Conservation (phyloP, 2,797 vertebrate species). For the Neoniphon sammara region DNA sequence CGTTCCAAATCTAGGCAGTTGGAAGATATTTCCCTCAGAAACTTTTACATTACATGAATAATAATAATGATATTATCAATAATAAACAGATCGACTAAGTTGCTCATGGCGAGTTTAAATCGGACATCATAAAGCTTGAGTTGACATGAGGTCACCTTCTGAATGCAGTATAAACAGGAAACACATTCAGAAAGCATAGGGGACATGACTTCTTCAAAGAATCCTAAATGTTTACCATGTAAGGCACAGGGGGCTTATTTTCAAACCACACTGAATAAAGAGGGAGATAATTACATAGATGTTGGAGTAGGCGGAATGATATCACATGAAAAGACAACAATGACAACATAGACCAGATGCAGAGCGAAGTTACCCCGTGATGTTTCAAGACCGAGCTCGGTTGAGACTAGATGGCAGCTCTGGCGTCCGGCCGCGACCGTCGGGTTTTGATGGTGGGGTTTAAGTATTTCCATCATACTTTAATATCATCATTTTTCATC, state of each 20-base stretch:
- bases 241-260: conserved; percentile 59
- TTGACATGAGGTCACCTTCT: conserved; percentile 20
- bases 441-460: conserved; percentile 66
- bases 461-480: conserved; percentile 65
- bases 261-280: conserved; percentile 67
- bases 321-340: conserved; percentile 72
- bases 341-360: conserved; percentile 67
- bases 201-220: conserved; percentile 50
- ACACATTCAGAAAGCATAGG: conserved; percentile 37
- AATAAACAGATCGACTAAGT: conserved; percentile 1
- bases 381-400: conserved; percentile 55
- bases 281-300: conserved; percentile 69
- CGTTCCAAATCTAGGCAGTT: conserved; percentile 21
- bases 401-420: conserved; percentile 55
- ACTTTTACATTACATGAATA: neutral
- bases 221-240: conserved; percentile 41
- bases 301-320: conserved; percentile 60
- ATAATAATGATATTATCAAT: neutral
- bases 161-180: conserved; percentile 20
- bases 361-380: conserved; percentile 43
- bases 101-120: conserved; percentile 1
- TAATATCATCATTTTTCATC: conserved; percentile 66
- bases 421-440: conserved; percentile 48
- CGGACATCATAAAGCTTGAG: neutral
- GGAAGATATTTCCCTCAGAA: neutral